These are phyloP conservation scores for Equus przewalskii DNA, from an alignment of 2,113 vertebrate genomes.

Conservation along the genomic window DNA sequence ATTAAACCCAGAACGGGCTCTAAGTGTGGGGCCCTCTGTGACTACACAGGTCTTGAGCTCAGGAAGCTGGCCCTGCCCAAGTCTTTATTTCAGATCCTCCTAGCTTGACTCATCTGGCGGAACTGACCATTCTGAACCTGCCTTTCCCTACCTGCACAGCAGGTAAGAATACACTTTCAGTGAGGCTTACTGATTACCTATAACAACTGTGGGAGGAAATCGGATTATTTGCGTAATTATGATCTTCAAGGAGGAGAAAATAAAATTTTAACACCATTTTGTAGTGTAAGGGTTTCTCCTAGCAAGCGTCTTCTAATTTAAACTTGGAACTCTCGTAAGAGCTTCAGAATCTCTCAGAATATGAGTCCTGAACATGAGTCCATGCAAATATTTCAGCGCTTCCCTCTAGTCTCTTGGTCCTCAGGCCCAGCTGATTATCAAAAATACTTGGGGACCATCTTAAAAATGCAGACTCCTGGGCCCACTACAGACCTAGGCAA, in stretches of 20 bases:
- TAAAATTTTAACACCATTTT: background rate
- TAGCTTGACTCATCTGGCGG: background rate
- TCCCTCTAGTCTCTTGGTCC: background rate
- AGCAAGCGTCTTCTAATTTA: background rate
- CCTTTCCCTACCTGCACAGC: background rate
- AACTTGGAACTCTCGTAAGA: background rate
- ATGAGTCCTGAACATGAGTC: background rate
- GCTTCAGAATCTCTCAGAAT: conserved; percentile 40
- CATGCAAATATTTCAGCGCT: conserved; percentile 35
- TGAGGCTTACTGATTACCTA: background rate
- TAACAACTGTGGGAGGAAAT: background rate
- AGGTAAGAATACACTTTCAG: background rate
- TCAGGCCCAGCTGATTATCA: background rate
- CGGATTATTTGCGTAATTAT: background rate
- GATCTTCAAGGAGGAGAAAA: conserved; percentile 28
- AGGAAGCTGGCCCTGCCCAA: background rate
- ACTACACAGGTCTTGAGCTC: background rate
- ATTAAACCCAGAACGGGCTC: background rate
- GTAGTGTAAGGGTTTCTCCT: background rate
- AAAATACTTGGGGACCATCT: background rate
- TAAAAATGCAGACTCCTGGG: background rate
- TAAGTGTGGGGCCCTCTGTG: background rate
- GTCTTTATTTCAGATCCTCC: background rate
- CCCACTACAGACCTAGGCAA: background rate
- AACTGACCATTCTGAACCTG: background rate